phyloP scores from a whole-genome alignment of 2,888 invertebrate species.

The Drosophila ustulata region DNA sequence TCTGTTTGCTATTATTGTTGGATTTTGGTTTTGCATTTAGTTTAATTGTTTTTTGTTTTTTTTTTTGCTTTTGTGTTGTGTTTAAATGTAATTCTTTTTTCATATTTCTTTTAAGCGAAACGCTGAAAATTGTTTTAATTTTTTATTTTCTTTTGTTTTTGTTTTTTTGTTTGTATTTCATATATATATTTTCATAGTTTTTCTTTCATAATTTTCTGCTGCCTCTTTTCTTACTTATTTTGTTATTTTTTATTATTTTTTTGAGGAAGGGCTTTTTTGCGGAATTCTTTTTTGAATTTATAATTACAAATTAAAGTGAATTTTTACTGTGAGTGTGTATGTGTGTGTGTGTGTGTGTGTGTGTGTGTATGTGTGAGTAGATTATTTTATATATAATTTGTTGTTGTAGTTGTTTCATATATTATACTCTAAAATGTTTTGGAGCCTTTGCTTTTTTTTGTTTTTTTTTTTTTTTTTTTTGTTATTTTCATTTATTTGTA shows the following conservation, averaged over 20 bases:
- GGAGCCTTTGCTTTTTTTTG: conserved; percentile 2
- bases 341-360: conserved; percentile 22
- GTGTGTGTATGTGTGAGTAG: conserved; percentile 27
- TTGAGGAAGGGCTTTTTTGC: conserved; percentile 24
- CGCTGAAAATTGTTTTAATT: conserved; percentile 62
- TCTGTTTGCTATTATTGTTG: conserved; percentile 21
- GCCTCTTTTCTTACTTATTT: conserved; percentile 5
- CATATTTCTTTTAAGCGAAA: conserved; percentile 47
- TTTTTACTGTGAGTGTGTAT: conserved; percentile 17
- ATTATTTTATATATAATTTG: conserved; percentile 35
- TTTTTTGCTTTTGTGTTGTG: conserved; percentile 13
- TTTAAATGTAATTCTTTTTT: conserved; percentile 48
- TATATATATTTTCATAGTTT: conserved; percentile 24
- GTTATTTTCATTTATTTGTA: conserved; percentile 11
- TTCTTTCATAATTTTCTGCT: conserved; percentile 11
- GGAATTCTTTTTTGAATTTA: conserved; percentile 25
- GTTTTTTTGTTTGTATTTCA: conserved; percentile 19
- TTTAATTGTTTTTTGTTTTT: conserved; percentile 34
- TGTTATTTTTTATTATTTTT: conserved; percentile 22
- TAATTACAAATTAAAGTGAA: conserved; percentile 50
- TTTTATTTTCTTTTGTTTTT: conserved; percentile 38
- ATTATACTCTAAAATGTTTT: conserved; percentile 61
- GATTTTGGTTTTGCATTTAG: conserved; percentile 40
- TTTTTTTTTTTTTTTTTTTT: conserved; percentile 9
- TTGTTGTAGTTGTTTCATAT: conserved; percentile 36